Evolutionary conservation across 2,797 vertebrate species (phyloP).

Genomic region (Triplophysa bombifrons): DNA sequence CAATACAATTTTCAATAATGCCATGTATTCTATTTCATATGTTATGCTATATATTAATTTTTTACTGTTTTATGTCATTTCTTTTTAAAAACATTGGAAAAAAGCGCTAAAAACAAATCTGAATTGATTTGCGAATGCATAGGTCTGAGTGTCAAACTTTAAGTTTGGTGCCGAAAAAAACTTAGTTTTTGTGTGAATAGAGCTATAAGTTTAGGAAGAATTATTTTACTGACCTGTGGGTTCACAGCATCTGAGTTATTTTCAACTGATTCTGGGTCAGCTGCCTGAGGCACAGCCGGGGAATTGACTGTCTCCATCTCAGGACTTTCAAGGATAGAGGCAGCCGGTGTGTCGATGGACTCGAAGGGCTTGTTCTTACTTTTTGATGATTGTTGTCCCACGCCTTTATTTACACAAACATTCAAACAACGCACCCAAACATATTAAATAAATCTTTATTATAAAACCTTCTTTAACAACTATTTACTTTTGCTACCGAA

Average conservation of each 20-base stretch:
- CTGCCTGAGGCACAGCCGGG: slow-evolving; percentile 17
- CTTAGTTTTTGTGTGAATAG: not conserved
- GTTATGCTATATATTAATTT: no score
- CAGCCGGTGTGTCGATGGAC: slow-evolving; percentile 15
- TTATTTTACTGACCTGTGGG: slow-evolving; percentile 68
- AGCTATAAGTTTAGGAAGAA: not conserved
- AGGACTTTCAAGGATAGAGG: slow-evolving; percentile 34
- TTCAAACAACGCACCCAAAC: not conserved
- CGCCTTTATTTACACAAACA: slow-evolving; percentile 57
- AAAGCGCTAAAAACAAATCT: no score
- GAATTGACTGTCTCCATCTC: slow-evolving; percentile 51
- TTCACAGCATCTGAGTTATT: slow-evolving; percentile 58
- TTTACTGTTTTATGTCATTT: no score
- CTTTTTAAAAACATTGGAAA: no score
- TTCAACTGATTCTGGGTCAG: slow-evolving; percentile 46
- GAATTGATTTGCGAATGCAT: no score
- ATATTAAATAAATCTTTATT: no score
- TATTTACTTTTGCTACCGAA: no score
- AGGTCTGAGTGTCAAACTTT: no score
- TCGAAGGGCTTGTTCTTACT: slow-evolving; percentile 60
- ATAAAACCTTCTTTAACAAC: no score
- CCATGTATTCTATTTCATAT: no score
- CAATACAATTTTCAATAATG: no score
- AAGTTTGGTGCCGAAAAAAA: no score
- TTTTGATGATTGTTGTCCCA: slow-evolving; percentile 59